Conservation (phyloP, 1,140 invertebrate species). For the Euschistus heros region DNA sequence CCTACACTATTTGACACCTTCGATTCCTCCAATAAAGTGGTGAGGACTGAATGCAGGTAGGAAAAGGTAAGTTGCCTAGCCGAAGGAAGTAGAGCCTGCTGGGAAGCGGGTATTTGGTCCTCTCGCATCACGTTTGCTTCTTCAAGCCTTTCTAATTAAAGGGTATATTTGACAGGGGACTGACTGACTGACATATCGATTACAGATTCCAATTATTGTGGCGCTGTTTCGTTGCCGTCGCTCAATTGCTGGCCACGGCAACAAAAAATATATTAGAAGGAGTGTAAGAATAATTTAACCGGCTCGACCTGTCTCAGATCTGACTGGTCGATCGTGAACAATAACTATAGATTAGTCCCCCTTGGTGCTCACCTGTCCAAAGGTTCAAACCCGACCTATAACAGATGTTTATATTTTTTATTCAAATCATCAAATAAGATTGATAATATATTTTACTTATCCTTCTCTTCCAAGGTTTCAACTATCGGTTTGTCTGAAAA, state of each 20-base stretch:
- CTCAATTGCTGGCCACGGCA: constrained; percentile 6
- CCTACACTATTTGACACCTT: too few species aligned
- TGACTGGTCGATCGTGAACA: constrained; percentile 9
- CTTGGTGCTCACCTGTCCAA: too few species aligned
- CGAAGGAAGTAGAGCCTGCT: neutral
- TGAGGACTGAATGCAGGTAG: too few species aligned
- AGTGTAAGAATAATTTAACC: constrained; percentile 11
- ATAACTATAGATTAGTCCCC: constrained; percentile 10
- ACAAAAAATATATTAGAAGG: constrained; percentile 12
- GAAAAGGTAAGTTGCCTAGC: too few species aligned
- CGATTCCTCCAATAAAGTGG: too few species aligned
- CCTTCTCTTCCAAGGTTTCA: too few species aligned
- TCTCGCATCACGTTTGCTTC: neutral
- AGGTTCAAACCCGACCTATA: too few species aligned
- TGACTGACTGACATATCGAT: constrained; percentile 13
- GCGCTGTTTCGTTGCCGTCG: neutral
- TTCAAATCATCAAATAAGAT: too few species aligned
- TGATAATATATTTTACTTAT: too few species aligned
- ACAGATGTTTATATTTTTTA: too few species aligned
- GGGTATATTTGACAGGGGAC: constrained; percentile 11
- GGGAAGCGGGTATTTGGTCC: neutral
- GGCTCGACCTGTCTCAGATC: constrained; percentile 2
- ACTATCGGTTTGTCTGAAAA: too few species aligned
- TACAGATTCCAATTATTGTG: constrained; percentile 13
- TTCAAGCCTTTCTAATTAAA: constrained; percentile 9